Conservation (phyloP, 1,140 invertebrate genomes). For the Pachypeltis micranthus region DNA sequence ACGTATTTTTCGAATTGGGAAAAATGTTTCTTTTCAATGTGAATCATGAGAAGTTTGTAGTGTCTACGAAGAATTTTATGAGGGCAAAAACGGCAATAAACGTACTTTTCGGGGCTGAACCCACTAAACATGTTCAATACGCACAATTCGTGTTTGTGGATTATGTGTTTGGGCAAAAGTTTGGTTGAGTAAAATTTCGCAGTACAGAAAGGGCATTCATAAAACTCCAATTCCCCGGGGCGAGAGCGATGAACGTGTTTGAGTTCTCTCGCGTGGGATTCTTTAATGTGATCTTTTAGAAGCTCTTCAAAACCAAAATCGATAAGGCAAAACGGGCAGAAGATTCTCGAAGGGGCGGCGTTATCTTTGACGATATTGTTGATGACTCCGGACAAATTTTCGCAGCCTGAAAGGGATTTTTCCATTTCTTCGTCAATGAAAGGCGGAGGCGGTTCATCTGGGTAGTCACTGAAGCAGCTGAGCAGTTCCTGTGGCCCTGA, state of each 20-base stretch:
- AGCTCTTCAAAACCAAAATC: conserved; percentile 28
- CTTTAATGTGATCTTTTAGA: conserved; percentile 29
- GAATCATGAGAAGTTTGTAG: conserved; percentile 26
- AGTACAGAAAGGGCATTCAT: conserved; percentile 27
- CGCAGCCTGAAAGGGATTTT: conserved; percentile 6
- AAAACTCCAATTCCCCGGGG: conserved; percentile 18
- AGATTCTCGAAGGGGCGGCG: conserved; percentile 21
- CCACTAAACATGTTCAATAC: conserved; percentile 22
- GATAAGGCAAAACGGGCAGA: conserved; percentile 29
- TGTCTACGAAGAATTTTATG: conserved; percentile 25
- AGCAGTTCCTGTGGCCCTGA: neutral
- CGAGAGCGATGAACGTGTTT: conserved; percentile 21
- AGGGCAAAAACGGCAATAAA: conserved; percentile 27
- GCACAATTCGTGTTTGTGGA: conserved; percentile 25
- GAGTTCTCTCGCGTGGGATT: conserved; percentile 23
- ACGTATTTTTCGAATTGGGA: conserved; percentile 24
- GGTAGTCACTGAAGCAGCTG: neutral
- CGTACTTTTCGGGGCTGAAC: conserved; percentile 18
- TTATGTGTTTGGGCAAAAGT: conserved; percentile 27
- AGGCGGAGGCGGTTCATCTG: conserved; percentile 3
- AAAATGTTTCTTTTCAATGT: conserved; percentile 30
- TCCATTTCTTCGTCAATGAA: neutral
- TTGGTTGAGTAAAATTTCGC: conserved; percentile 28
- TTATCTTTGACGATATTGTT: conserved; percentile 25
- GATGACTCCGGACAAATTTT: conserved; percentile 22